These are phyloP conservation scores for Acrocera orbiculus DNA, from an alignment of 2,888 invertebrate genomes.

Conservation along the genomic window DNA sequence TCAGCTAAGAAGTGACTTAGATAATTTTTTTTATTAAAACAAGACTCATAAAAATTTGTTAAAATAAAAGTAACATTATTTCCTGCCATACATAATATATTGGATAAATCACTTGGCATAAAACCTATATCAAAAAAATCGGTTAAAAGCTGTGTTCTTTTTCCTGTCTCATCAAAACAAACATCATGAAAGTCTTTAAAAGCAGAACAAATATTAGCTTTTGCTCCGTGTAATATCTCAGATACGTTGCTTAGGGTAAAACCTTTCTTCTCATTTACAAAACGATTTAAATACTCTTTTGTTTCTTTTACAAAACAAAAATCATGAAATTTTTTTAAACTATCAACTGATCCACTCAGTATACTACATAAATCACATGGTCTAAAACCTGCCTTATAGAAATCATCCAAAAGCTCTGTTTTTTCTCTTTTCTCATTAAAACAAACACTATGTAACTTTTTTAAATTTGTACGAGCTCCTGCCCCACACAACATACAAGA, in stretches of 20 bases:
- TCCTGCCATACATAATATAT: slow-evolving; percentile 19
- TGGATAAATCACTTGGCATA: slow-evolving; percentile 17
- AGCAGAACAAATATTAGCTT: slow-evolving; percentile 19
- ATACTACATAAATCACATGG: slow-evolving; percentile 17
- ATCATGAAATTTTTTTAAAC: slow-evolving; percentile 16
- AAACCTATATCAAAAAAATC: slow-evolving; percentile 11
- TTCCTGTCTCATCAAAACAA: slow-evolving; percentile 20
- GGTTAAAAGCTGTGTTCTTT: slow-evolving; percentile 18
- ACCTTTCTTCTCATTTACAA: slow-evolving; percentile 12
- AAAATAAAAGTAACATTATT: slow-evolving; percentile 18
- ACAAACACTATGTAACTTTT: background rate
- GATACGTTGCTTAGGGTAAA: slow-evolving; percentile 16
- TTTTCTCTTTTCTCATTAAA: slow-evolving; percentile 8
- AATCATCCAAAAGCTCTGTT: slow-evolving; percentile 16
- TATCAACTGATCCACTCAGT: slow-evolving; percentile 16
- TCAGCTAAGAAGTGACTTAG: slow-evolving; percentile 16
- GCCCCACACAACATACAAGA: background rate
- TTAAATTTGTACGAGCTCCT: background rate
- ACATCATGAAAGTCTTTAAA: slow-evolving; percentile 18
- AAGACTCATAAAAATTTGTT: slow-evolving; percentile 18
- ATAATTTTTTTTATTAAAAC: slow-evolving; percentile 21
- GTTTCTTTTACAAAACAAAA: slow-evolving; percentile 17
- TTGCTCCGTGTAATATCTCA: slow-evolving; percentile 19
- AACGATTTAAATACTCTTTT: slow-evolving; percentile 17
- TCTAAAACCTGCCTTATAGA: slow-evolving; percentile 7